A percentile compares a stretch with the other conserved stretches of the same genome.
phyloP scores from a whole-genome alignment of 1,140 invertebrate species.

The Trichogramma pretiosum region DNA sequence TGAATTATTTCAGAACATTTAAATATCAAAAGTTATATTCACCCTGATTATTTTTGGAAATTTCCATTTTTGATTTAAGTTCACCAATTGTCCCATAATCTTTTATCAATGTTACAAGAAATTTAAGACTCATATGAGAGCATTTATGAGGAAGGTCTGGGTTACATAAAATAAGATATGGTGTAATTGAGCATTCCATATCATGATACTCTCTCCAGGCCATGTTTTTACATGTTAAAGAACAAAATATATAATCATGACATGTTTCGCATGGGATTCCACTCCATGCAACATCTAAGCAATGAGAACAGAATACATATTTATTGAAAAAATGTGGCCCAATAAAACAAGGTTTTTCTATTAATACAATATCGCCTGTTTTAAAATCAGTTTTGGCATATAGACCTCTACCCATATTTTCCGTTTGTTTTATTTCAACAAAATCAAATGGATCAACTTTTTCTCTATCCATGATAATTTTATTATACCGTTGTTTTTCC shows the following conservation, averaged over 20 bases:
- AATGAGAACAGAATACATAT: slow-evolving; percentile 62
- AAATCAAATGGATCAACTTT: slow-evolving; percentile 43
- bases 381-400: slow-evolving; percentile 53
- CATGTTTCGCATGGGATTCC: slow-evolving; percentile 58
- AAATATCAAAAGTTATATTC: background rate
- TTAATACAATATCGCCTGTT: slow-evolving; percentile 64
- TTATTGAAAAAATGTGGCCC: slow-evolving; percentile 52
- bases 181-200: slow-evolving; percentile 65
- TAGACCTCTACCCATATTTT: slow-evolving; percentile 53
- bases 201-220: slow-evolving; percentile 61
- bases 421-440: slow-evolving; percentile 42
- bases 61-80: slow-evolving; percentile 28
- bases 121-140: slow-evolving; percentile 56
- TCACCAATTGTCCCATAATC: slow-evolving; percentile 42
- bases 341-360: slow-evolving; percentile 65
- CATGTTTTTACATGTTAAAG: slow-evolving; percentile 52
- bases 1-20: background rate
- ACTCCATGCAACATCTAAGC: slow-evolving; percentile 52
- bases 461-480: no score
- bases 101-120: slow-evolving; percentile 50
- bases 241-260: slow-evolving; percentile 61
- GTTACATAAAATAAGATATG: slow-evolving; percentile 47
- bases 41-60: no score
- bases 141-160: slow-evolving; percentile 55
- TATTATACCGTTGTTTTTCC: no score